Conservation (phyloP, 2,888 invertebrate genomes). For the Nomada flava region DNA sequence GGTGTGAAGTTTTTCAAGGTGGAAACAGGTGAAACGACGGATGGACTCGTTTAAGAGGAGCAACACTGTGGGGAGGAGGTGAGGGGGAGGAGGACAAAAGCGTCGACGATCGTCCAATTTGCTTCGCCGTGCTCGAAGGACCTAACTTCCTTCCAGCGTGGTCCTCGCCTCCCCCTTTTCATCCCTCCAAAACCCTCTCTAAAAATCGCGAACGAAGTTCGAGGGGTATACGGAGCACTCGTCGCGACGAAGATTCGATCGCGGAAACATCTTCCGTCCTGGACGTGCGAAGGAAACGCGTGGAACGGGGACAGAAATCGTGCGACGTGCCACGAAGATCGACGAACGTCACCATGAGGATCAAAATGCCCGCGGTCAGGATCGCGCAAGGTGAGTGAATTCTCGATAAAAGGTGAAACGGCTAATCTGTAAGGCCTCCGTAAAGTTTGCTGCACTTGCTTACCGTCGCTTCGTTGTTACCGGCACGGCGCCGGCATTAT, state of each 20-base stretch:
- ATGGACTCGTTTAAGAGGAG: slow-evolving; percentile 59
- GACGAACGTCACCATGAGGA: slow-evolving; percentile 92
- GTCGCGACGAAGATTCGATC: not conserved
- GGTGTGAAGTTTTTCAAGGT: slow-evolving; percentile 46
- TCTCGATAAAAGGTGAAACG: not conserved
- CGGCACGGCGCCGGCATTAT: slow-evolving; percentile 13
- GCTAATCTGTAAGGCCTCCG: not conserved
- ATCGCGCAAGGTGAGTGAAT: slow-evolving; percentile 95
- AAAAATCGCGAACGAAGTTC: slow-evolving; percentile 5
- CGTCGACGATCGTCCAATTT: slow-evolving; percentile 53
- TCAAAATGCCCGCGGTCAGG: slow-evolving; percentile 98
- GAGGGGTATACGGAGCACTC: not conserved
- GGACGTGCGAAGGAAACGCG: slow-evolving; percentile 42
- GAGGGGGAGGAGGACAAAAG: slow-evolving; percentile 71
- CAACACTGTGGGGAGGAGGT: slow-evolving; percentile 58
- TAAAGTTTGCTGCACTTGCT: too few relatives aligned
- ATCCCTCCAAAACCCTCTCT: slow-evolving; percentile 44
- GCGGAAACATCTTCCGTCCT: slow-evolving; percentile 56
- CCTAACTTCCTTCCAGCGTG: slow-evolving; percentile 46
- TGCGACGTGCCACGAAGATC: slow-evolving; percentile 64
- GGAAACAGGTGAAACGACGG: slow-evolving; percentile 57
- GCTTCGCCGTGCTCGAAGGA: slow-evolving; percentile 30
- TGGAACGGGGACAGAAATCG: slow-evolving; percentile 48
- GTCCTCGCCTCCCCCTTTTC: slow-evolving; percentile 62
- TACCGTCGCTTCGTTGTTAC: slow-evolving; percentile 19